phyloP scores from a whole-genome alignment of 2,797 vertebrate genomes.

The Acipenser transmontanus region DNA sequence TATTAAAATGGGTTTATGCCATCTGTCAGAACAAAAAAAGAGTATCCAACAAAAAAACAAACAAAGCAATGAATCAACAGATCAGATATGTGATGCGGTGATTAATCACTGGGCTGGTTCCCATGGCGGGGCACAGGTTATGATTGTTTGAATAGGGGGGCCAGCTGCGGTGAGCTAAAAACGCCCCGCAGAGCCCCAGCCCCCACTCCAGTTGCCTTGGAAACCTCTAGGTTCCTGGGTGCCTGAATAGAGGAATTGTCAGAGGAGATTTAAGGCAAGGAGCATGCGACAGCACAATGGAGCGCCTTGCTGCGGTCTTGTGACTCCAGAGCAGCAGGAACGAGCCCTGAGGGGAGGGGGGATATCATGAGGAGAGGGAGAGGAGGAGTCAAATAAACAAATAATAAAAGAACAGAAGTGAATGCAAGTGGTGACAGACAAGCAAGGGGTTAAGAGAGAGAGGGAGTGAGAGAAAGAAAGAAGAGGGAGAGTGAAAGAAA shows the following conservation, averaged over 20 bases:
- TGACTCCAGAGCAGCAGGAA: constrained; percentile 31
- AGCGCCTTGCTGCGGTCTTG: constrained; percentile 34
- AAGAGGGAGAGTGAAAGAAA: too few species aligned
- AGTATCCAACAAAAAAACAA: too few species aligned
- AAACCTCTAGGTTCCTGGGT: constrained; percentile 35
- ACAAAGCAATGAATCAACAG: too few species aligned
- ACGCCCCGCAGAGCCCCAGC: constrained; percentile 1
- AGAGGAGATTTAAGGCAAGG: constrained; percentile 41
- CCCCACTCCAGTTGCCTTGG: constrained; percentile 30
- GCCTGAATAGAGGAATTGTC: constrained; percentile 43
- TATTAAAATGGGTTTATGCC: too few species aligned
- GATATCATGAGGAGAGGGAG: too few species aligned
- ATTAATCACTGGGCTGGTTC: too few species aligned
- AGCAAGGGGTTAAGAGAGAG: not conserved
- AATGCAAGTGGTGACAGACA: constrained; percentile 15
- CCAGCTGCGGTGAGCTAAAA: too few species aligned
- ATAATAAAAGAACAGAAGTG: not conserved
- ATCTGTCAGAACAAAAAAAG: too few species aligned
- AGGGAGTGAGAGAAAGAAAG: not conserved
- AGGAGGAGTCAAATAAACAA: constrained; percentile 11
- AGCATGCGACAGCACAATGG: constrained; percentile 44
- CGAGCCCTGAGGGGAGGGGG: constrained; percentile 14
- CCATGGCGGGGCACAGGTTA: too few species aligned
- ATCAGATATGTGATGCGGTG: too few species aligned
- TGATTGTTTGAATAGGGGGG: too few species aligned